Evolutionary conservation across 2,888 invertebrate species (phyloP), one percentile per base, ranked within the genome.

Genomic region (Drosophila anceps): DNA sequence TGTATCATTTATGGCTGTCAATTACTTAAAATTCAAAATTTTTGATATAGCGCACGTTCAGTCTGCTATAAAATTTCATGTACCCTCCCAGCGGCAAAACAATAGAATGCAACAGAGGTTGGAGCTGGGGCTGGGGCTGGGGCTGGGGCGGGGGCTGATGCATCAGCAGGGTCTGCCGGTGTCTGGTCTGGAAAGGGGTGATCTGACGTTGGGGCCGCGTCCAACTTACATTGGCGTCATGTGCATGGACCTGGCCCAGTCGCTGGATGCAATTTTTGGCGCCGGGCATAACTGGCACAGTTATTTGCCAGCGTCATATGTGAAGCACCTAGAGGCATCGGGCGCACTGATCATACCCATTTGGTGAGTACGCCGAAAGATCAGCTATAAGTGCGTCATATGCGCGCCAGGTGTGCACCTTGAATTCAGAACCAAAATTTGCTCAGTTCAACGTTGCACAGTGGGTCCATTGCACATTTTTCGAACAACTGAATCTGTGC

Each of bases 331-430:
- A 41, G 98, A 98, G 93, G 94, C 96, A 63, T 95, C 96, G 4
- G 98, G 98, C 8, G 98, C 96, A 7, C 94, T 96, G 85, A 96
- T 96, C 0, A 95, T 97, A 24, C 98, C 97, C 0, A 95, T 97
- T 89, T 94, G 96, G 97, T 97, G 92, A 94, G 94, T 72, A 44
- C 15, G 27, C 8, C 12, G n/a, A 2, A 5, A 20, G 12, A 18
- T n/a, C 6, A 13, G 7, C 33, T 13, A 18, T 18, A 8, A 46
- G 1, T 27, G 46, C 44, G 5, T 24, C 24, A 3, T 24, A 4
- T 24, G 2, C 33, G 33, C 12, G 10, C 10, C 33, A 33, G 10
- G 9, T 35, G 35, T 35, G 35, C 13, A 35, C 4, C 24, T 24
- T 24, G 6, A 5, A 4, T 13, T 4, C 1, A 12, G 0, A 35